These are phyloP conservation scores for Pangasianodon hypophthalmus DNA, from an alignment of 2,113 vertebrate species.

Conservation along the genomic window DNA sequence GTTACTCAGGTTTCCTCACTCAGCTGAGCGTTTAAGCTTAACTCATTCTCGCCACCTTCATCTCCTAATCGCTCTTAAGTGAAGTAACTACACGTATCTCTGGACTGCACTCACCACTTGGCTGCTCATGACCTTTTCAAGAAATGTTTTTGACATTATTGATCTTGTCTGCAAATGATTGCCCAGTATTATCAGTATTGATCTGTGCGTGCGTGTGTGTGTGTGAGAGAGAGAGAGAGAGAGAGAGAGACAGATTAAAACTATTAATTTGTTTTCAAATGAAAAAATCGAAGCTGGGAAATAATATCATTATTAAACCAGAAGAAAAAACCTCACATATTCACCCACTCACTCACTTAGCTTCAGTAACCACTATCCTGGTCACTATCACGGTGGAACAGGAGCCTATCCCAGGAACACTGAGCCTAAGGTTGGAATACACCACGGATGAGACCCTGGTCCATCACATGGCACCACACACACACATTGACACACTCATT, in stretches of 20 bases:
- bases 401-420: background rate
- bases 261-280: background rate
- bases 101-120: background rate
- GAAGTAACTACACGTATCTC: background rate
- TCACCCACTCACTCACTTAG: background rate
- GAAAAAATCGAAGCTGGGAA: background rate
- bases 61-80: background rate
- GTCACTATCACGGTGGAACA: background rate
- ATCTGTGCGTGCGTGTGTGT: background rate
- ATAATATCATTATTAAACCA: background rate
- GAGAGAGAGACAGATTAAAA: background rate
- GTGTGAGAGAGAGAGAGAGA: no score
- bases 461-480: background rate
- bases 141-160: background rate
- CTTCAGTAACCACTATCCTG: no score
- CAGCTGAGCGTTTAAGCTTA: slow-evolving; percentile 1
- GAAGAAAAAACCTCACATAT: background rate
- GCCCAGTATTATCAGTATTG: background rate
- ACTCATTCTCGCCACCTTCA: background rate
- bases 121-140: background rate
- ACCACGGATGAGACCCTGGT: background rate
- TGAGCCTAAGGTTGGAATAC: background rate
- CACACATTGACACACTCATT: background rate
- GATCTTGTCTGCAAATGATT: background rate
- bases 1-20: slow-evolving; percentile 26